Base-by-base conservation (phyloP, 2,888 invertebrate genomes). In the Ormyrus thymus region DNA sequence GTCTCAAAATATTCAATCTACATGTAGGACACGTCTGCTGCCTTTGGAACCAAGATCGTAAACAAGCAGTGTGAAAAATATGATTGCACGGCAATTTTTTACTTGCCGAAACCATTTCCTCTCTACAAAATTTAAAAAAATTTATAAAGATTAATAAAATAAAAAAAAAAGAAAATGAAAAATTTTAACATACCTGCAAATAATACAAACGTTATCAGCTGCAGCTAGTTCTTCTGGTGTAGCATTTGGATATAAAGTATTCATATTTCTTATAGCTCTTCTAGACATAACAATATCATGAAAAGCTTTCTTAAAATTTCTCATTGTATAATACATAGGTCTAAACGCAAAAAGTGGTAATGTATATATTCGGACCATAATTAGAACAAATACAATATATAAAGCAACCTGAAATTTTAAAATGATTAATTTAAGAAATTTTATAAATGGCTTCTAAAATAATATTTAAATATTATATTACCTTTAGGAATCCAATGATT, bases 1-100 rank as follows among this genome's bases (percentile, higher is more conserved):
- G 90, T 79, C 92, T 90, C 70, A 94, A 89, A 72, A 95, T 97
- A 91, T 99, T 98, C 82, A 98, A 92, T 11, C 98, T 94, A 89
- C 99, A 99, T 6, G 99, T 99, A 0, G 99, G 99, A 89, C 99
- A 99, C 6, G 99, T 99, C 91, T 99, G 99, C 90, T 99, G 99
- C 8, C 99, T 94, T 91, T 99, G 99, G 92, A 99, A 99, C 99
- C 99, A 99, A 56, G 98, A 97, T 68, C 99, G 94, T 75, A 99
- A 92, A 90, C 99, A 99, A 74, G 97, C 96, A 64, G 98, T 97
- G 91, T 99, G 99, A 92, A 99, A 99, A 87, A 99, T 99, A 90
- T 99, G 99, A 90, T 98, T 98, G 91, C 99, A 99, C 0, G 99
- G 99, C 82, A 99, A 91, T 89, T 98, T 99, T 91, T 99, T 99